Evolutionary conservation across 2,113 vertebrate species (phyloP).

Genomic region (Corydoras sp.): DNA sequence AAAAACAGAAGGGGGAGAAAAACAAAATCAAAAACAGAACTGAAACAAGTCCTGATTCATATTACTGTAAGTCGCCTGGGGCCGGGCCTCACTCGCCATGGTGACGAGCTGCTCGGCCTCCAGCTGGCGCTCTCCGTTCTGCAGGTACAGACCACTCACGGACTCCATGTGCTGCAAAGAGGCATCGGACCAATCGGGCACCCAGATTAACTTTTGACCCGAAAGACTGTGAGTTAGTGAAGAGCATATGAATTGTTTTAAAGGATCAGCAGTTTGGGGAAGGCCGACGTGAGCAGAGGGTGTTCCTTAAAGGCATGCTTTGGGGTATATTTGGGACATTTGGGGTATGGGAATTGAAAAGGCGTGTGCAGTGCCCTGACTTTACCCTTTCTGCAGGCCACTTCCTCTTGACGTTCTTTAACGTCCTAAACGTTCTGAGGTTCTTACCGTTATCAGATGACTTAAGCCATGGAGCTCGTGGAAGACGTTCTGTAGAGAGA

Average conservation of each 20-base stretch:
- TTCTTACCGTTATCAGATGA: slow-evolving; percentile 63
- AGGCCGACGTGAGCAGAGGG: too few species aligned
- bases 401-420: too few species aligned
- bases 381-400: too few species aligned
- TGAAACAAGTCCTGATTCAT: background rate
- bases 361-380: too few species aligned
- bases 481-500: slow-evolving; percentile 58
- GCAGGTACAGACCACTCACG: slow-evolving; percentile 63
- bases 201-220: too few species aligned
- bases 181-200: background rate
- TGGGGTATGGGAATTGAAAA: too few species aligned
- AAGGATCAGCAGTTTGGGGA: too few species aligned
- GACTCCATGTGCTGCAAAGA: slow-evolving; percentile 70
- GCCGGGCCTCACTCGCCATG: slow-evolving; percentile 73
- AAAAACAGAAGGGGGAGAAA: too few species aligned
- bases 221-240: too few species aligned
- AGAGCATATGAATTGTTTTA: too few species aligned
- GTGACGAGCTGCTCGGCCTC: slow-evolving; percentile 75
- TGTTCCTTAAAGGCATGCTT: too few species aligned
- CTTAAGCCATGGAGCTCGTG: slow-evolving; percentile 61
- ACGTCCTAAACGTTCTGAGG: background rate
- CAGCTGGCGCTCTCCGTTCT: slow-evolving; percentile 64
- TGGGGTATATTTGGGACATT: fast-evolving
- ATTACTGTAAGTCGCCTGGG: background rate
- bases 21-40: too few species aligned